phyloP scores from a whole-genome alignment of 2,888 invertebrate species.

The Hetaerina titia region DNA sequence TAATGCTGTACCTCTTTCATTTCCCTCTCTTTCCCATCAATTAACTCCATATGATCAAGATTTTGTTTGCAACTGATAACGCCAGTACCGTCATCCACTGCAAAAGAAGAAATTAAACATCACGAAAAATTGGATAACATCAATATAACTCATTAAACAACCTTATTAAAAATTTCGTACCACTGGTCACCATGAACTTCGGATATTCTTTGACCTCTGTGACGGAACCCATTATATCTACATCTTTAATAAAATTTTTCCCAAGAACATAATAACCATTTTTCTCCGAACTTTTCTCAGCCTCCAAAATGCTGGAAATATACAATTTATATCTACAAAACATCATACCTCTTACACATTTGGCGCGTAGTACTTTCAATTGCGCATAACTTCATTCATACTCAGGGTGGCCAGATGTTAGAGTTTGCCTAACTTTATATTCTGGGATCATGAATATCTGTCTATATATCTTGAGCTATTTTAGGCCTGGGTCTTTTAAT shows the following conservation, averaged over 20 bases:
- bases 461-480: no score
- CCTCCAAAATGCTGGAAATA: background rate
- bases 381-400: background rate
- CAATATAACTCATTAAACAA: background rate
- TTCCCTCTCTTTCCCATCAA: background rate
- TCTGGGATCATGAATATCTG: no score
- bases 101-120: background rate
- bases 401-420: background rate
- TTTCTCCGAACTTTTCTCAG: background rate
- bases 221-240: background rate
- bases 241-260: background rate
- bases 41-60: background rate
- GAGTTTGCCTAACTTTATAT: no score
- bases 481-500: no score
- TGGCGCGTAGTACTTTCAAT: background rate
- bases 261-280: conserved; percentile 4
- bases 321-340: background rate
- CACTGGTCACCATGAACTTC: background rate
- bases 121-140: background rate
- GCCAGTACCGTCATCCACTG: conserved; percentile 37
- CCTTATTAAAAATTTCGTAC: background rate
- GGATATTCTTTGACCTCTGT: background rate
- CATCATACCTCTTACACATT: background rate
- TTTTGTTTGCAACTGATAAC: background rate
- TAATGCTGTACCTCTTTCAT: background rate